Conservation (phyloP, 2,888 invertebrate genomes). For the Temnothorax ravouxi region DNA sequence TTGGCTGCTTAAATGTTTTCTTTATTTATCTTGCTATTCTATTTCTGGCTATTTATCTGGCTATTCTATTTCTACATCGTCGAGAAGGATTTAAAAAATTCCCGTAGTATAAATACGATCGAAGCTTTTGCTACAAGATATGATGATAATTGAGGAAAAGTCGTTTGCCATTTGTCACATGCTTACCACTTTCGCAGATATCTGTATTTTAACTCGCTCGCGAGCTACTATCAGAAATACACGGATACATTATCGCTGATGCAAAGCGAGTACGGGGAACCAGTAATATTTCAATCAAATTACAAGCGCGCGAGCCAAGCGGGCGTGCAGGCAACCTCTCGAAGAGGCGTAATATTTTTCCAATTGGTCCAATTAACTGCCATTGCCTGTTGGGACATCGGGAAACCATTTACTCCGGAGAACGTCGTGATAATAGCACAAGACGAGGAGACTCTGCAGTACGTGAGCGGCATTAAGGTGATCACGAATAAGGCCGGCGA, state of each 20-base stretch:
- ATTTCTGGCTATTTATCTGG: not conserved
- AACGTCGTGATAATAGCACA: constrained; percentile 82
- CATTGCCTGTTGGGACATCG: constrained; percentile 86
- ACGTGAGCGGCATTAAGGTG: constrained; percentile 85
- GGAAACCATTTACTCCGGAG: constrained; percentile 82
- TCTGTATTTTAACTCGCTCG: constrained; percentile 85
- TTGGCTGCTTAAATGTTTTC: not conserved
- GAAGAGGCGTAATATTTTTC: constrained; percentile 84
- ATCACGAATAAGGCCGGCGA: constrained; percentile 78
- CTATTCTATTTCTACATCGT: not conserved
- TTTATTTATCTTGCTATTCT: not conserved
- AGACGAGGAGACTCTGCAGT: constrained; percentile 82
- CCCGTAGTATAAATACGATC: not conserved
- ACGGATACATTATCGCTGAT: constrained; percentile 79
- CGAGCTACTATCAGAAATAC: constrained; percentile 84
- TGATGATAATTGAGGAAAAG: not conserved
- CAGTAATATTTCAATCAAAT: constrained; percentile 82
- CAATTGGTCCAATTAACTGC: constrained; percentile 85
- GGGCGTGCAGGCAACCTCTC: constrained; percentile 84
- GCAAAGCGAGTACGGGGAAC: constrained; percentile 78
- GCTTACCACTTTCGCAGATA: constrained; percentile 80
- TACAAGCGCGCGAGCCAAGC: constrained; percentile 83
- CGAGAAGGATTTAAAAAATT: not conserved
- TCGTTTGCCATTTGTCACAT: constrained; percentile 13
- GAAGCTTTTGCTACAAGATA: not conserved